Conservation (phyloP, 2,888 invertebrate genomes). For the Ceriagrion tenellum region DNA sequence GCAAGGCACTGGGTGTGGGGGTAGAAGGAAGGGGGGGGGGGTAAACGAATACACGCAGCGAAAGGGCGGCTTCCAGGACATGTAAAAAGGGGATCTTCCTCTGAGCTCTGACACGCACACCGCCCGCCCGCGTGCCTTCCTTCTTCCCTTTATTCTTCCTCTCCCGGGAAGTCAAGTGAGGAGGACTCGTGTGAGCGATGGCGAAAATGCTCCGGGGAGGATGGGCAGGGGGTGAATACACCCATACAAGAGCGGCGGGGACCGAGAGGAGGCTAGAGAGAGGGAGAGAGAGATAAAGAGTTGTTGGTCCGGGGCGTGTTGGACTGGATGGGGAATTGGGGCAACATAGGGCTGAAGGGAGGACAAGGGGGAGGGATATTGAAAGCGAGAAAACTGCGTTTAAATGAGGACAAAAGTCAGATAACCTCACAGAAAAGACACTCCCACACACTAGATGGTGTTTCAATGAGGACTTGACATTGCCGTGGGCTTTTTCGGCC, state of each 20-base stretch:
- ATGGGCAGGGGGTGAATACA: neutral
- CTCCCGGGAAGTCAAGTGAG: neutral
- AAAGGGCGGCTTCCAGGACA: neutral
- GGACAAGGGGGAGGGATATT: neutral
- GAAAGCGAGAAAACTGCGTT: no score
- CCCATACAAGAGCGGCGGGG: neutral
- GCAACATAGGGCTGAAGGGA: neutral
- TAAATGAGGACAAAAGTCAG: no score
- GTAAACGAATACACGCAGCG: neutral
- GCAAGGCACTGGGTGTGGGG: conserved; percentile 28
- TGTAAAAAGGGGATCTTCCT: neutral
- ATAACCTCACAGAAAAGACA: no score
- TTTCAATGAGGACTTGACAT: no score
- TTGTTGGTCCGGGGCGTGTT: neutral
- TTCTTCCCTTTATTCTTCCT: neutral
- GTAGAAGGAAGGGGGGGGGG: no score
- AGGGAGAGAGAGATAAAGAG: neutral
- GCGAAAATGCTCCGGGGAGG: neutral
- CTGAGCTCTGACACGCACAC: neutral
- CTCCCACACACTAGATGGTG: no score
- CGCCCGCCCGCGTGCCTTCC: neutral
- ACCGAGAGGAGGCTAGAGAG: neutral
- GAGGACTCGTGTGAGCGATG: conserved; percentile 26
- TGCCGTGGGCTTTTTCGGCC: no score
- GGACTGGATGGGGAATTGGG: neutral